These are phyloP conservation scores for Hiodon alosoides DNA, from an alignment of 2,113 vertebrate genomes.

Conservation along the genomic window DNA sequence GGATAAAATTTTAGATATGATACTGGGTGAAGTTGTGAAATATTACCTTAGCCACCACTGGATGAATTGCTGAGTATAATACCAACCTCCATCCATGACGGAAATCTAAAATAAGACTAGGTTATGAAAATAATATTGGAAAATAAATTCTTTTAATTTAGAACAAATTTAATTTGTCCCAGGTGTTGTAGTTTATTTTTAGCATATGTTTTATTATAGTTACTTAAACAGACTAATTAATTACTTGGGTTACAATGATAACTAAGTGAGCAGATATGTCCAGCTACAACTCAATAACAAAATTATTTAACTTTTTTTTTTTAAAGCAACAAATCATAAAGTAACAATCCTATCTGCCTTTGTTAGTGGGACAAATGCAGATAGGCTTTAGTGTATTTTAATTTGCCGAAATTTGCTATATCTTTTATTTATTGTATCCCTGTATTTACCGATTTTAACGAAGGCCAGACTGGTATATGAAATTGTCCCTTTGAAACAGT, in stretches of 20 bases:
- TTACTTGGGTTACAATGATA: neutral
- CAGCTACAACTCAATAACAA: too few relatives aligned
- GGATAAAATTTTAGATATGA: neutral
- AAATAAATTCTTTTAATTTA: neutral
- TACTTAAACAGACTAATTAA: neutral
- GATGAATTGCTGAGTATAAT: neutral
- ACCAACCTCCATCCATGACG: neutral
- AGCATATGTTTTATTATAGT: neutral
- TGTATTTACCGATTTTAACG: too few relatives aligned
- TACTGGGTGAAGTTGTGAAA: neutral
- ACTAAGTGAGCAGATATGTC: too few relatives aligned
- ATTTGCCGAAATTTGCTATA: too few relatives aligned
- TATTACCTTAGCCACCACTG: neutral
- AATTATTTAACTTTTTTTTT: too few relatives aligned
- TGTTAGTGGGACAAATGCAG: too few relatives aligned
- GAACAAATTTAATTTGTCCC: neutral
- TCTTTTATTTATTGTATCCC: too few relatives aligned
- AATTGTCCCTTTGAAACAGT: too few relatives aligned
- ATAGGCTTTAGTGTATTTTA: too few relatives aligned
- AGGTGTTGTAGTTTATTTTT: constrained; percentile 1
- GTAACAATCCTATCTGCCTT: too few relatives aligned
- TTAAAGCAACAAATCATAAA: too few relatives aligned
- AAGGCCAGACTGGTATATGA: too few relatives aligned
- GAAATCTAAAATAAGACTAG: constrained; percentile 4
- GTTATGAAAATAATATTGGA: constrained; percentile 6